Percentiles rank a stretch among this genome's conserved stretches.
These are phyloP conservation scores for Eidolon helvum DNA, from an alignment of 2,113 vertebrate genomes.

Conservation along the genomic window DNA sequence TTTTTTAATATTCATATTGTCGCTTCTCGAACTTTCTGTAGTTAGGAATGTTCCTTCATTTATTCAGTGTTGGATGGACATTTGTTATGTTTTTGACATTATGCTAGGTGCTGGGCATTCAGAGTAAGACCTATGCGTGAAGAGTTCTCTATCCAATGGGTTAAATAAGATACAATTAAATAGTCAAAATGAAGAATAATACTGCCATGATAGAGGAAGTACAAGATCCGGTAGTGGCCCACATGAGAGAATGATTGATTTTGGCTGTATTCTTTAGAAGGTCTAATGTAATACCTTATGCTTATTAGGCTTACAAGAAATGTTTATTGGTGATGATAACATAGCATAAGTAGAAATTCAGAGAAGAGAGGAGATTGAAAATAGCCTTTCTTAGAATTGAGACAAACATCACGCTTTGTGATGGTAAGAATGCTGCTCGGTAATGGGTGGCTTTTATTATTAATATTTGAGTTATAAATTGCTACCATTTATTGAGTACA, in stretches of 20 bases:
- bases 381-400: slow-evolving; percentile 57
- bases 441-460: slow-evolving; percentile 57
- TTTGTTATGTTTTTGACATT: neutral
- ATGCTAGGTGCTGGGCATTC: neutral
- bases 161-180: slow-evolving; percentile 36
- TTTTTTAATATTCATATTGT: neutral
- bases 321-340: slow-evolving; percentile 35
- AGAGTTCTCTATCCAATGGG: neutral
- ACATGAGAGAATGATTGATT: slow-evolving; percentile 25
- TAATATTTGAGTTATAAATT: slow-evolving; percentile 55
- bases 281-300: slow-evolving; percentile 33
- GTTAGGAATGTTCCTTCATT: neutral
- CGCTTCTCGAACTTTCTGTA: neutral
- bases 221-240: neutral
- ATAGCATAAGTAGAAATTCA: slow-evolving; percentile 50
- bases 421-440: neutral
- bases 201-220: neutral
- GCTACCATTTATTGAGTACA: neutral
- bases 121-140: neutral
- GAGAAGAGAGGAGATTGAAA: slow-evolving; percentile 53
- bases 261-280: slow-evolving; percentile 15
- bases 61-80: neutral
- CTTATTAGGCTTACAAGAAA: slow-evolving; percentile 61
- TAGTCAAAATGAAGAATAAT: neutral
- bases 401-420: neutral